Percentiles rank a stretch among this genome's conserved stretches.
These are phyloP conservation scores for Zaprionus vittiger DNA, from an alignment of 1,140 invertebrate genomes.

Conservation along the genomic window DNA sequence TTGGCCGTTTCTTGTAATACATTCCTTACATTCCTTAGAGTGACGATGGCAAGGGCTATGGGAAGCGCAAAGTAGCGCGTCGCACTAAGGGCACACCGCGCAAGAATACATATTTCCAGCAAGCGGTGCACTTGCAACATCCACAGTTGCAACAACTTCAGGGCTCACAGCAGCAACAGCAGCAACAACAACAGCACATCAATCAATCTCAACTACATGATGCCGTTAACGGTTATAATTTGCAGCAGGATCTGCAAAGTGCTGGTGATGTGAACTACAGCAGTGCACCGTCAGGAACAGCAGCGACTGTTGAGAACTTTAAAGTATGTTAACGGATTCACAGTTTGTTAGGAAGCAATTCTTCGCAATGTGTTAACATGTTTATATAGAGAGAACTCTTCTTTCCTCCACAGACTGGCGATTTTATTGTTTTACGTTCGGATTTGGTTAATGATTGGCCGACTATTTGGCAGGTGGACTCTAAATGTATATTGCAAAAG, in stretches of 20 bases:
- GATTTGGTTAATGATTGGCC: constrained; percentile 91
- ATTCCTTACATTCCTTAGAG: constrained; percentile 52
- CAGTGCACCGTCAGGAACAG: constrained; percentile 47
- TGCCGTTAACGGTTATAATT: constrained; percentile 61
- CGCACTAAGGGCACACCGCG: constrained; percentile 77
- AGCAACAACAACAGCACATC: constrained; percentile 50
- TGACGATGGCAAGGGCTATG: constrained; percentile 73
- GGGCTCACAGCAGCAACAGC: constrained; percentile 25
- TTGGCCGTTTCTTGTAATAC: constrained; percentile 15
- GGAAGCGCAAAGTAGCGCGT: constrained; percentile 73
- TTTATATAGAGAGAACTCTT: background rate
- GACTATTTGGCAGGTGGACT: constrained; percentile 94
- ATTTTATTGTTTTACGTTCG: constrained; percentile 92
- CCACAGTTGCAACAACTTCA: constrained; percentile 42
- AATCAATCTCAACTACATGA: constrained; percentile 54
- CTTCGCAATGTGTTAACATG: background rate
- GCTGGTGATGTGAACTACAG: constrained; percentile 63
- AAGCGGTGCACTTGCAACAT: constrained; percentile 45
- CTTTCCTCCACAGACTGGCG: constrained; percentile 88
- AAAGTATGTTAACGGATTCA: constrained; percentile 58
- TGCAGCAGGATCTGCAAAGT: constrained; percentile 73
- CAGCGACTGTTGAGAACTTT: constrained; percentile 69
- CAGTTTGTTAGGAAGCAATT: background rate
- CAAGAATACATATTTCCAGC: constrained; percentile 70
- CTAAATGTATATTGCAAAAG: constrained; percentile 93